Conservation (phyloP, 2,113 vertebrate genomes). For the Smithornis capensis region DNA sequence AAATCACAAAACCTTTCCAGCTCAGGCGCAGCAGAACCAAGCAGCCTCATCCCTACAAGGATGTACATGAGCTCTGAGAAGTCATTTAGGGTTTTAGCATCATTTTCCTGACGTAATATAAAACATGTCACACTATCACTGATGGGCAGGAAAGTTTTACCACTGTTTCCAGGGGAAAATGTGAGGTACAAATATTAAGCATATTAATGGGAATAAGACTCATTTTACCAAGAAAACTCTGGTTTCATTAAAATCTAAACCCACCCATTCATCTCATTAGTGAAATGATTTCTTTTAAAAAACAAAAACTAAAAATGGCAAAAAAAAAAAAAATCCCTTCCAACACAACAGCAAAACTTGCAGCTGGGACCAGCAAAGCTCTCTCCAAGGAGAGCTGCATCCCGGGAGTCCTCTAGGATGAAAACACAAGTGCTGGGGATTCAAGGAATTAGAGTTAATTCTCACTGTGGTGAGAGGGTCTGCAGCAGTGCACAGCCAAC, state of each 20-base stretch:
- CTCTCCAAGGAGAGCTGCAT: background rate
- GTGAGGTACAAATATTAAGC: background rate
- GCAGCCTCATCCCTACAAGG: background rate
- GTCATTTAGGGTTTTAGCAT: background rate
- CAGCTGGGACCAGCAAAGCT: background rate
- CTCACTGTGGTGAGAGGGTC: background rate
- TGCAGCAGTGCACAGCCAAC: background rate
- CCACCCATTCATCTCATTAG: accelerated
- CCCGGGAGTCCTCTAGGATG: accelerated
- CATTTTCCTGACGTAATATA: background rate
- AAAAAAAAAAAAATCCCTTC: background rate
- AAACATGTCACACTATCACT: background rate
- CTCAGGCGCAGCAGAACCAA: background rate
- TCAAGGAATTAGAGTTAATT: background rate
- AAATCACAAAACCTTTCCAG: background rate
- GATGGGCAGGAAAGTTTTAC: background rate
- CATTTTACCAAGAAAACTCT: background rate
- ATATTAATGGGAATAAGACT: background rate
- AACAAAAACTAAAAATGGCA: background rate
- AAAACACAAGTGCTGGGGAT: background rate
- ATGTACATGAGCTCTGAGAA: background rate
- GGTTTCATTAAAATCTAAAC: background rate
- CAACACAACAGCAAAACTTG: background rate
- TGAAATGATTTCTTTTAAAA: background rate
- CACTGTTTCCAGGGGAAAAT: background rate